Conservation (phyloP, 2,113 vertebrate genomes). For the Australoheros scitulus region DNA sequence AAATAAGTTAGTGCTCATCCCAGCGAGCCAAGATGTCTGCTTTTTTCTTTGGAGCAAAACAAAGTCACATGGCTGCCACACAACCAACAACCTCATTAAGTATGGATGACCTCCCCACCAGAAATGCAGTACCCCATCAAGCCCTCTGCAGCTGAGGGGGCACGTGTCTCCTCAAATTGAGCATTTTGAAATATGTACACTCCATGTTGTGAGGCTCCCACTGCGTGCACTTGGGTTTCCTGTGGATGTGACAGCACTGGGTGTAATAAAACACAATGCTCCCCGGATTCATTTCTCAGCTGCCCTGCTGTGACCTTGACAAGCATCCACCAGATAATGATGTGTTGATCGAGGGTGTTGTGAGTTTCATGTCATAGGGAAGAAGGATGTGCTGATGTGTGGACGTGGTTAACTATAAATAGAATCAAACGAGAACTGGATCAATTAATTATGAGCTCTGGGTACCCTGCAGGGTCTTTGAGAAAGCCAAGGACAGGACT, state of each 20-base stretch:
- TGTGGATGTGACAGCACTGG: slow-evolving; percentile 11
- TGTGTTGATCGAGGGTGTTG: background rate
- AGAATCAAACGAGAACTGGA: slow-evolving; percentile 50
- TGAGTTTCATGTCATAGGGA: background rate
- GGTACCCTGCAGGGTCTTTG: slow-evolving; percentile 44
- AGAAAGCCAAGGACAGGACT: slow-evolving; percentile 5
- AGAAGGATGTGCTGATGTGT: background rate
- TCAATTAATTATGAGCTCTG: slow-evolving; percentile 66
- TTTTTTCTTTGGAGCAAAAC: background rate
- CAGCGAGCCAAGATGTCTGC: background rate
- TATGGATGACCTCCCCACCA: slow-evolving; percentile 32
- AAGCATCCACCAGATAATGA: slow-evolving; percentile 14
- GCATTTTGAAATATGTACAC: slow-evolving; percentile 70
- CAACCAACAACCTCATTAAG: slow-evolving; percentile 29
- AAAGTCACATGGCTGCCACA: background rate
- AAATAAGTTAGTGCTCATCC: background rate
- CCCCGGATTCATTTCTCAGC: background rate
- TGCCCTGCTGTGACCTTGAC: slow-evolving; percentile 26
- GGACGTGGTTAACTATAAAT: slow-evolving; percentile 56
- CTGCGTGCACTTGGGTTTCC: background rate
- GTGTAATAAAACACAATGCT: slow-evolving; percentile 20
- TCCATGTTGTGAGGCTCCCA: slow-evolving; percentile 21
- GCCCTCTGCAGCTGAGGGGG: slow-evolving; percentile 12
- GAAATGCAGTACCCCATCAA: slow-evolving; percentile 10
- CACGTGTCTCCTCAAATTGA: slow-evolving; percentile 47